Base-by-base conservation (phyloP, 2,888 invertebrate species). In the Heliconius hortense region DNA sequence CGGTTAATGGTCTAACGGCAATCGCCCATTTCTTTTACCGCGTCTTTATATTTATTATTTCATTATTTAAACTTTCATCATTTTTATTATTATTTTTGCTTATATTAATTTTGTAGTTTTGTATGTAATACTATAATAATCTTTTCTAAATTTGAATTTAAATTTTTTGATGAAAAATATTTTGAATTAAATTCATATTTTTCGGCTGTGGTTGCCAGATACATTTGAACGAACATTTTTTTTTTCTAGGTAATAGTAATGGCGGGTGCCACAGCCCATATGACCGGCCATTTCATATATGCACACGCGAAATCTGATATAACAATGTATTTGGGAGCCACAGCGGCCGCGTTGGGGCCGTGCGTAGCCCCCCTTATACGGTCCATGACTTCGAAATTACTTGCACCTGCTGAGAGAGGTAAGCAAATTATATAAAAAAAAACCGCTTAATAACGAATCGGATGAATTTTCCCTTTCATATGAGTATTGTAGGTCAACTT, bases 311-410 rank as follows among this genome's bases (percentile, higher is more conserved):
- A 89, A 0, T 85, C 84, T 0, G 93, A 94, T 1, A 89, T 89
- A 74, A 78, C 96, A 2, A 95, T 97, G 89, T 97, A 97, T 85
- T 86, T 95, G 0, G 97, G 97, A 0, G 97, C 96, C n/a, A 93
- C 94, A 0, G 95, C 96, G 2, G 96, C 96, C 13, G 95, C 96
- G n/a, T 90, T 97, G 35, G 97, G 97, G 0, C 97, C 97, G 0
- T 95, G 96, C 69, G 96, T 97, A 0, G 97, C 96, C 0, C 97
- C 97, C 0, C 96, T 97, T 75, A 94, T 97, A 76, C 94, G 97
- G n/a, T 96, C 97, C 0, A 96, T 97, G 95, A 95, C 96, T 0
- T 97, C 97, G 0, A 97, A 97, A 90, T 94, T 97, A 35, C 95
- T 97, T 43, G 95, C 96, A 0, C 89, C 95, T 1, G 91, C 95